These are phyloP conservation scores for Homarus americanus DNA, from an alignment of 1,140 invertebrate genomes.

Conservation along the genomic window DNA sequence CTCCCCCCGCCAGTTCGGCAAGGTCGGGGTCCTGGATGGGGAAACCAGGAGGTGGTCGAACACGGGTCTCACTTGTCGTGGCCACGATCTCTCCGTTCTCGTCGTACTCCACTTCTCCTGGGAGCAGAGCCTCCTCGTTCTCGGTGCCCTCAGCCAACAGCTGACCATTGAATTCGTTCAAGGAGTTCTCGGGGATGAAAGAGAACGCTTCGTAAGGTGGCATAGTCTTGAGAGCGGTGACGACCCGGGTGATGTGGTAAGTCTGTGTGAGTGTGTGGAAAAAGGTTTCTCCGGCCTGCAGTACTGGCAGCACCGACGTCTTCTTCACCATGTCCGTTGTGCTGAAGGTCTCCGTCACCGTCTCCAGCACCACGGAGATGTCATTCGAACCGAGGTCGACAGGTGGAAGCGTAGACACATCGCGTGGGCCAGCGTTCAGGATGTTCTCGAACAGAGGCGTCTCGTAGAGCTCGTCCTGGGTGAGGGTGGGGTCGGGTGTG, in stretches of 20 bases:
- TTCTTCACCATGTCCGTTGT: slow-evolving; percentile 91
- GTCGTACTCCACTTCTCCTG: slow-evolving; percentile 89
- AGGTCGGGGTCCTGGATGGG: slow-evolving; percentile 72
- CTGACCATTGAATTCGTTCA: slow-evolving; percentile 90
- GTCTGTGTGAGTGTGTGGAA: slow-evolving; percentile 90
- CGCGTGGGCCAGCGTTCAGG: slow-evolving; percentile 49
- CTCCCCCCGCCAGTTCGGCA: slow-evolving; percentile 78
- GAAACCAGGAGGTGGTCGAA: slow-evolving; percentile 76
- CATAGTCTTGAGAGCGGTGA: slow-evolving; percentile 91
- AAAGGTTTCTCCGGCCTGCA: slow-evolving; percentile 81
- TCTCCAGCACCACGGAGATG: slow-evolving; percentile 84
- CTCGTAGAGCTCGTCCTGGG: slow-evolving; percentile 77
- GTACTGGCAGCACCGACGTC: slow-evolving; percentile 90
- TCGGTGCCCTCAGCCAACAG: slow-evolving; percentile 77
- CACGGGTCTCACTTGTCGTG: slow-evolving; percentile 80
- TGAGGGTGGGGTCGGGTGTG: slow-evolving; percentile 82
- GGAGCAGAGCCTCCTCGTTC: slow-evolving; percentile 79
- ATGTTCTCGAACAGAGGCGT: slow-evolving; percentile 71
- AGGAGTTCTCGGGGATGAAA: slow-evolving; percentile 90
- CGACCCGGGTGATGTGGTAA: slow-evolving; percentile 89
- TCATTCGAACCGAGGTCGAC: slow-evolving; percentile 87
- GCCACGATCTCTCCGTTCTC: slow-evolving; percentile 88
- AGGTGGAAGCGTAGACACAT: slow-evolving; percentile 82
- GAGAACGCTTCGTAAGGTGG: slow-evolving; percentile 92
- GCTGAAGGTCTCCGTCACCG: slow-evolving; percentile 93